Conservation (phyloP, 2,888 invertebrate genomes). For the Gymnoscelis rufifasciata region DNA sequence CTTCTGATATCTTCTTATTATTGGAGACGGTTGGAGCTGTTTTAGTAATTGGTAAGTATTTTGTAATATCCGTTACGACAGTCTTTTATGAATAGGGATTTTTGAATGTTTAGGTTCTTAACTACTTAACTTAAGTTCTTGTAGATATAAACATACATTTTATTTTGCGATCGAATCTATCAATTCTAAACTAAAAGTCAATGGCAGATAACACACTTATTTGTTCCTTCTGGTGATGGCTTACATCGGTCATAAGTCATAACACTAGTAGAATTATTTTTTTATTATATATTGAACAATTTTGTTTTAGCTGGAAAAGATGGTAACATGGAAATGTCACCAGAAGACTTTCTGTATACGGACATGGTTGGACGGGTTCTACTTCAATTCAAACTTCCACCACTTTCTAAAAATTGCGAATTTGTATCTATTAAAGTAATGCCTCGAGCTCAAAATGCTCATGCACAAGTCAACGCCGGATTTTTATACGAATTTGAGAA, state of each 20-base stretch:
- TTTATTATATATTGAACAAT: neutral
- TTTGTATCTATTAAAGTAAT: slow-evolving; percentile 74
- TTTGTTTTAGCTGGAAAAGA: slow-evolving; percentile 32
- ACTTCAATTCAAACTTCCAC: slow-evolving; percentile 49
- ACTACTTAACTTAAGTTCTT: too few species aligned
- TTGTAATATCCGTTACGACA: neutral
- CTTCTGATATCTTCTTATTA: slow-evolving; percentile 82
- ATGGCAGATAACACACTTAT: too few species aligned
- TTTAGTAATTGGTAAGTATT: slow-evolving; percentile 70
- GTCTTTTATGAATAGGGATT: too few species aligned
- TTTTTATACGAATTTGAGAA: slow-evolving; percentile 80
- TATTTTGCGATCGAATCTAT: too few species aligned
- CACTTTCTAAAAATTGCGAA: slow-evolving; percentile 40
- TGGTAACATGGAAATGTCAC: slow-evolving; percentile 38
- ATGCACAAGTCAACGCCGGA: slow-evolving; percentile 86
- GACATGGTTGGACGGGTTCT: slow-evolving; percentile 56
- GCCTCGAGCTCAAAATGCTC: slow-evolving; percentile 85
- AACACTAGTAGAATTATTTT: too few species aligned
- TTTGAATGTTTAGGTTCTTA: too few species aligned
- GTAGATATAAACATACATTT: too few species aligned
- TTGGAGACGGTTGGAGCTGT: slow-evolving; percentile 75
- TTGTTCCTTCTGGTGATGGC: too few species aligned
- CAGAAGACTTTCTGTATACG: slow-evolving; percentile 46
- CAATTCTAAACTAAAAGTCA: too few species aligned
- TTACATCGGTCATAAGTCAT: too few species aligned